Evolutionary conservation across 1,140 invertebrate species (phyloP).

Genomic region (Drosophila equinoxialis): DNA sequence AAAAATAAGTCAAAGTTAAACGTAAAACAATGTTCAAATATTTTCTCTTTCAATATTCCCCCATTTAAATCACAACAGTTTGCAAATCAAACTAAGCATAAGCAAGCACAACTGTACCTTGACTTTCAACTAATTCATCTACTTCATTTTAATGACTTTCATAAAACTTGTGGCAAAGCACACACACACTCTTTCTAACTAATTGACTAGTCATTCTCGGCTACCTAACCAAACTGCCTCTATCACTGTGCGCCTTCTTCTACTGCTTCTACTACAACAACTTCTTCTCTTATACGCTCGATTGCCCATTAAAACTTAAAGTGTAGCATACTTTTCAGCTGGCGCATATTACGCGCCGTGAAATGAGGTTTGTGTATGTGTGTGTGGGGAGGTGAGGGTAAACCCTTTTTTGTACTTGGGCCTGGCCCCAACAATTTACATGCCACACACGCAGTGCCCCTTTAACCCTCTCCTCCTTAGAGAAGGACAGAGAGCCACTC

Average conservation of each 20-base stretch:
- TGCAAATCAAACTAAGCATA: constrained; percentile 11
- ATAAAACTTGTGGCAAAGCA: constrained; percentile 31
- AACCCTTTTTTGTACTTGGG: constrained; percentile 38
- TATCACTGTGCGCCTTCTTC: background rate
- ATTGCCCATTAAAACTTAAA: constrained; percentile 70
- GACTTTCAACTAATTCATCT: constrained; percentile 43
- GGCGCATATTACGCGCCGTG: constrained; percentile 13
- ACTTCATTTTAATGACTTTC: constrained; percentile 27
- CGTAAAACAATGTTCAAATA: no score
- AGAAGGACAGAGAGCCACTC: constrained; percentile 22
- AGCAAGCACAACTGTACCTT: constrained; percentile 12
- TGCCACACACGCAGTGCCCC: constrained; percentile 64
- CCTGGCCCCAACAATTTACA: constrained; percentile 67
- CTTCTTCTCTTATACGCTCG: constrained; percentile 27
- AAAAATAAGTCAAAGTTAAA: no score
- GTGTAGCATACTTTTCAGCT: constrained; percentile 63
- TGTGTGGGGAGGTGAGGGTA: background rate
- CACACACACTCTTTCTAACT: constrained; percentile 43
- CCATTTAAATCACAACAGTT: background rate
- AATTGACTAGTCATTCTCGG: constrained; percentile 62
- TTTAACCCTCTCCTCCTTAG: background rate
- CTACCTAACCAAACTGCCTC: constrained; percentile 10
- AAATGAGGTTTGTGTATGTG: constrained; percentile 16
- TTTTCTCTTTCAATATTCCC: background rate
- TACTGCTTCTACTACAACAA: background rate